Evolutionary conservation across 2,113 vertebrate species (phyloP), one percentile per base, ranked within the genome.

Genomic region (Oophaga pumilio): DNA sequence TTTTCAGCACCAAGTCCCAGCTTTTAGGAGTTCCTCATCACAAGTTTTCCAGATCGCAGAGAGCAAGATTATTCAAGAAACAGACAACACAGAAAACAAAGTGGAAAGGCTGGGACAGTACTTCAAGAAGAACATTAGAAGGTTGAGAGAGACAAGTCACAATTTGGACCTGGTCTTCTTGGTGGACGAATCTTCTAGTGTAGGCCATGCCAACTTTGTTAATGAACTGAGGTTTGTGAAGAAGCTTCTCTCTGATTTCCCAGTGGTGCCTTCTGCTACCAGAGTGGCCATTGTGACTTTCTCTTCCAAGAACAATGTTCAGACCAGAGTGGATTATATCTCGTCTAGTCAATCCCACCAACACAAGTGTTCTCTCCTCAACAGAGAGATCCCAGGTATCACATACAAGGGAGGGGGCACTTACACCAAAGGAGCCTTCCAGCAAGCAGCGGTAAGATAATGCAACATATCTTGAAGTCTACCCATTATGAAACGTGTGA

Each of bases 221-320:
- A 98, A 95, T 89, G 98, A 99, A 94, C 95, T 99, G 92, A 95
- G 94, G 91, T 99, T 99, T 88, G 95, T 99, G 11, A 96, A 96
- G 89, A 99, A 99, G 96, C 95, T 99, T 94, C 96, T 99, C 59
- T 97, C 98, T 1, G 97, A 98, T 94, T 99, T 99, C 91, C 98
- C 98, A 0, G 98, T 98, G 73, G 96, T 97, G 82, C 92, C 97
- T 11, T 95, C 96, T 74, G 94, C 97, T 94, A 99, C 98, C 8
- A 95, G 97, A 11, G 97, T 99, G 89, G 97, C 98, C 60, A 92
- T 99, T 91, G 96, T 99, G 91, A 98, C 98, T 89, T 99, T 99
- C 93, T 98, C 97, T 14, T 99, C 97, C 92, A 98, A 97, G 93
- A 96, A 93, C 93, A 96, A 98, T 89, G 97, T 99, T 89, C 95